phyloP scores from a whole-genome alignment of 1,140 invertebrate genomes.

The Magallana angulata region DNA sequence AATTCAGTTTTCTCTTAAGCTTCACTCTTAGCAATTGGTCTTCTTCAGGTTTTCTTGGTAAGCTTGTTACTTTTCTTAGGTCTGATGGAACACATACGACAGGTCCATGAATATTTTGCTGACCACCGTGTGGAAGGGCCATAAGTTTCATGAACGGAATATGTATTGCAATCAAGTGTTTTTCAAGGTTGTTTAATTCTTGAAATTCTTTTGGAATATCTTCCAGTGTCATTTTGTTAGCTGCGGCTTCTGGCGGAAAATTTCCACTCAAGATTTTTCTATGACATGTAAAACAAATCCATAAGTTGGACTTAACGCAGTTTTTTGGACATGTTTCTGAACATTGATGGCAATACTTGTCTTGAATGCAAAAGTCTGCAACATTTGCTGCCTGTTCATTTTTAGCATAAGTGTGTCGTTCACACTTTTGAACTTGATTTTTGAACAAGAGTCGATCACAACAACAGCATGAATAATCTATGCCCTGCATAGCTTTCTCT shows the following conservation, averaged over 20 bases:
- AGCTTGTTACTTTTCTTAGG: constrained; percentile 8
- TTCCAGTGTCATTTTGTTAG: constrained; percentile 40
- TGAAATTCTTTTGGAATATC: constrained; percentile 38
- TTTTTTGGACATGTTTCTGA: neutral
- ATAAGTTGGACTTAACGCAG: neutral
- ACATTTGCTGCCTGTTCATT: neutral
- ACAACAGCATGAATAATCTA: neutral
- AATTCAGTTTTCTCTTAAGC: constrained; percentile 48
- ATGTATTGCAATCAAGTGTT: constrained; percentile 42
- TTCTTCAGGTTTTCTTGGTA: constrained; percentile 43
- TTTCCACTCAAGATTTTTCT: neutral
- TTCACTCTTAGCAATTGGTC: constrained; percentile 40
- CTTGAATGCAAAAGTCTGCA: neutral
- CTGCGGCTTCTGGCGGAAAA: constrained; percentile 1
- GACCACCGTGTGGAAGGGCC: constrained; percentile 41
- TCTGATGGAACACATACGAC: constrained; percentile 49
- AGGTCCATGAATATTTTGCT: constrained; percentile 44
- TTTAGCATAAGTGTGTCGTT: neutral
- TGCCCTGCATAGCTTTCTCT: neutral
- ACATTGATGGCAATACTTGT: neutral
- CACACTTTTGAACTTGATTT: neutral
- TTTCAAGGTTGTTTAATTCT: constrained; percentile 36
- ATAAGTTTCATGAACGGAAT: constrained; percentile 53
- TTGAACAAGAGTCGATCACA: neutral
- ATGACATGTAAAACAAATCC: neutral